Evolutionary conservation across 2,797 vertebrate genomes (phyloP).

Genomic region (Uromys caudimaculatus): DNA sequence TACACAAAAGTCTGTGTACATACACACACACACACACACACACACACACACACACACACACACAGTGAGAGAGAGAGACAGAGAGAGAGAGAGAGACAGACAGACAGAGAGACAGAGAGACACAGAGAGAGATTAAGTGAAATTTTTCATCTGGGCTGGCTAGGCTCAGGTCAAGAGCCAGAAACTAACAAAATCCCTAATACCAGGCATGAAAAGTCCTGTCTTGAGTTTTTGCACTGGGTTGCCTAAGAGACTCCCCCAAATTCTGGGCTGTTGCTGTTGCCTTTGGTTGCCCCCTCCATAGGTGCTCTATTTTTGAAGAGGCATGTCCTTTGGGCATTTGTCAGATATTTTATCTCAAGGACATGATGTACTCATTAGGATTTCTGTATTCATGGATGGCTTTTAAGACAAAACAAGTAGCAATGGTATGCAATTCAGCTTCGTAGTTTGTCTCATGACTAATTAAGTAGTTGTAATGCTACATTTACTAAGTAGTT

Average conservation of each 20-base stretch:
- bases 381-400: neutral
- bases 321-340: neutral
- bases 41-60: neutral
- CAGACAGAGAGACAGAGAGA: too few species aligned
- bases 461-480: neutral
- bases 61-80: neutral
- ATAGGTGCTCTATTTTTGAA: neutral
- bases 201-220: neutral
- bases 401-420: neutral
- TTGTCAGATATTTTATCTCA: slow-evolving; percentile 4
- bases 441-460: neutral
- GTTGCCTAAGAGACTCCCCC: neutral
- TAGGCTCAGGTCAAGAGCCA: neutral
- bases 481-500: neutral
- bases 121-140: neutral
- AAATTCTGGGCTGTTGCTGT: neutral
- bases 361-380: neutral
- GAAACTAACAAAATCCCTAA: neutral
- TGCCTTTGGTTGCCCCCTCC: neutral
- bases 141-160: neutral
- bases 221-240: neutral
- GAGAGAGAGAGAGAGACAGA: too few species aligned
- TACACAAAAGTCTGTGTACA: neutral
- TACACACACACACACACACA: neutral
- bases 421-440: neutral